These are phyloP conservation scores for Deilephila porcellus DNA, from an alignment of 2,888 invertebrate species.

Conservation along the genomic window DNA sequence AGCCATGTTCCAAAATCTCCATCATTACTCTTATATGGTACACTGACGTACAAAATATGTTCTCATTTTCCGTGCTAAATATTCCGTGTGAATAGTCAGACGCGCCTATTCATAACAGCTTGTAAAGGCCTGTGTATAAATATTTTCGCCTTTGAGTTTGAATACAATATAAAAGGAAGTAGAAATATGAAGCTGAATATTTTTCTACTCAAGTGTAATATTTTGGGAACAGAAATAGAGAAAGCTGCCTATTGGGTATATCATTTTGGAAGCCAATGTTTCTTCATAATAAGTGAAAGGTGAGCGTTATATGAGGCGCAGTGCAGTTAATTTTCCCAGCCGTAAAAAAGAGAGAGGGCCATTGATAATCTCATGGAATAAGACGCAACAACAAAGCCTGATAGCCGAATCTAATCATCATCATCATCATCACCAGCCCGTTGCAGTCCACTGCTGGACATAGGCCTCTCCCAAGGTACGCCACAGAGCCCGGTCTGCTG, in stretches of 20 bases:
- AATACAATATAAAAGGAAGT: neutral
- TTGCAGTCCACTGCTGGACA: no score
- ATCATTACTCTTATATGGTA: neutral
- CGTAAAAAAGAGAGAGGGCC: no score
- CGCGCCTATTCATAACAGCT: neutral
- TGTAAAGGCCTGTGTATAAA: slow-evolving; percentile 6
- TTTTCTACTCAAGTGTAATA: neutral
- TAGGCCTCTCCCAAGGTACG: no score
- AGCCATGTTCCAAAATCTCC: neutral
- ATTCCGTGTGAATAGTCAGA: neutral
- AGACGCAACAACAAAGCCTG: no score
- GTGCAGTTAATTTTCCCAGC: no score
- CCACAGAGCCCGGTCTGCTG: no score
- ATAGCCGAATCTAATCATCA: no score
- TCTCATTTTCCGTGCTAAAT: neutral
- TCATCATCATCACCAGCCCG: no score
- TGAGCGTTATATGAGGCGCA: no score
- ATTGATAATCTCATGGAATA: no score
- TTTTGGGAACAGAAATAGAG: neutral
- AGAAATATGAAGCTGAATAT: neutral
- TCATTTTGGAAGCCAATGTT: no score
- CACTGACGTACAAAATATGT: neutral
- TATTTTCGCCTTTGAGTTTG: slow-evolving; percentile 2
- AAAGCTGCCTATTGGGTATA: neutral
- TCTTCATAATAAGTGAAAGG: no score